Percentiles rank a stretch among this genome's conserved stretches.
Evolutionary conservation across 2,797 vertebrate species (phyloP).

Genomic region (Macropus fuliginosus): DNA sequence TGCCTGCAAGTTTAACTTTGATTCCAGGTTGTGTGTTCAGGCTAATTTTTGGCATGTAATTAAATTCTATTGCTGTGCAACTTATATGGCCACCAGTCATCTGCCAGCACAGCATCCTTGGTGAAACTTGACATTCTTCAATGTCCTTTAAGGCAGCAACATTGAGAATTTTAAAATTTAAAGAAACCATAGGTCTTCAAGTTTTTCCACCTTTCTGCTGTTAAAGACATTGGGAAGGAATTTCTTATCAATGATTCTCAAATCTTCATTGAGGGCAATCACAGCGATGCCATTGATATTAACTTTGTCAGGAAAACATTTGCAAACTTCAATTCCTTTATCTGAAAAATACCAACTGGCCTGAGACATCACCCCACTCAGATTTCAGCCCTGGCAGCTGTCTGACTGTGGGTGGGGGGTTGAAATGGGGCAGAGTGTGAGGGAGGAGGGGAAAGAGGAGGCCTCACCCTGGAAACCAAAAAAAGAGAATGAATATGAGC

Average conservation of each 20-base stretch:
- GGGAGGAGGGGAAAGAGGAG: too few relatives aligned
- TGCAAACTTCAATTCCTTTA: conserved; percentile 92
- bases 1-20: conserved; percentile 95
- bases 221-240: conserved; percentile 92
- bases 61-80: conserved; percentile 94
- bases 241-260: conserved; percentile 92
- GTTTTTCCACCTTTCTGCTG: conserved; percentile 93
- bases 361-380: too few relatives aligned
- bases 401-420: too few relatives aligned
- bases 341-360: conserved; percentile 90
- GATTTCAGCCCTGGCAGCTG: too few relatives aligned
- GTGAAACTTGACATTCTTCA: conserved; percentile 95
- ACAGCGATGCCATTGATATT: conserved; percentile 88
- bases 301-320: conserved; percentile 88
- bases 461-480: too few relatives aligned
- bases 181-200: conserved; percentile 96
- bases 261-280: conserved; percentile 93
- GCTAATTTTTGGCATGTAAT: conserved; percentile 95
- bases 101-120: conserved; percentile 96
- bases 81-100: conserved; percentile 97
- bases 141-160: conserved; percentile 95
- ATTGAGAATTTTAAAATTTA: conserved; percentile 97
- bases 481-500: background rate
- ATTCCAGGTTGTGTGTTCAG: conserved; percentile 97
- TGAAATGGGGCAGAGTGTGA: too few relatives aligned